These are phyloP conservation scores for Peromyscus aztecus DNA, from an alignment of 2,797 vertebrate species.

Conservation along the genomic window DNA sequence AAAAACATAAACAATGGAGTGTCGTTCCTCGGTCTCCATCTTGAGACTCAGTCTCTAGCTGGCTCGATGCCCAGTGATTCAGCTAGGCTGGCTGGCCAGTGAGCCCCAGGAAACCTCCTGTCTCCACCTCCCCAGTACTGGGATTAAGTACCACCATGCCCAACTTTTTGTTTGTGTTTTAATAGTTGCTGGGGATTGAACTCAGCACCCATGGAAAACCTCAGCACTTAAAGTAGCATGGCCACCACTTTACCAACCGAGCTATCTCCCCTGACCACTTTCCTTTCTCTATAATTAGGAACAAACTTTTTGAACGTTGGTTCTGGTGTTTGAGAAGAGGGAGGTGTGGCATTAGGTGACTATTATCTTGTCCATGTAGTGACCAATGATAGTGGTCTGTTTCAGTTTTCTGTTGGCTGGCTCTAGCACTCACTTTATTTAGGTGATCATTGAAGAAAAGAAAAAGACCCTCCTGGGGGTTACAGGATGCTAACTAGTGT, in stretches of 20 bases:
- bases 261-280: neutral
- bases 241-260: neutral
- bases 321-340: neutral
- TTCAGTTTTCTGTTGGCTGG: neutral
- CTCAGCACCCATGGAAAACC: neutral
- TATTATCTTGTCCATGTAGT: neutral
- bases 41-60: neutral
- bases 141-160: neutral
- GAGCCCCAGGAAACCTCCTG: neutral
- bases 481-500: neutral
- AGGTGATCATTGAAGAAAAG: neutral
- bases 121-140: neutral
- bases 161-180: neutral
- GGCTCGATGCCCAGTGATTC: neutral
- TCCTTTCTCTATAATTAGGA: neutral
- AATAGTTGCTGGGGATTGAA: neutral
- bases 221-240: neutral
- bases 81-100: neutral
- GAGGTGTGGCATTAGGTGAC: neutral
- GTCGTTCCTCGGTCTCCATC: neutral
- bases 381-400: neutral
- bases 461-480: neutral
- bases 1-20: neutral
- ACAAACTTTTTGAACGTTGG: neutral
- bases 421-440: neutral